Percentiles rank a stretch among this genome's conserved stretches.
These are phyloP conservation scores for Temnothorax rugatulus DNA, from an alignment of 2,888 invertebrate genomes.

Conservation along the genomic window DNA sequence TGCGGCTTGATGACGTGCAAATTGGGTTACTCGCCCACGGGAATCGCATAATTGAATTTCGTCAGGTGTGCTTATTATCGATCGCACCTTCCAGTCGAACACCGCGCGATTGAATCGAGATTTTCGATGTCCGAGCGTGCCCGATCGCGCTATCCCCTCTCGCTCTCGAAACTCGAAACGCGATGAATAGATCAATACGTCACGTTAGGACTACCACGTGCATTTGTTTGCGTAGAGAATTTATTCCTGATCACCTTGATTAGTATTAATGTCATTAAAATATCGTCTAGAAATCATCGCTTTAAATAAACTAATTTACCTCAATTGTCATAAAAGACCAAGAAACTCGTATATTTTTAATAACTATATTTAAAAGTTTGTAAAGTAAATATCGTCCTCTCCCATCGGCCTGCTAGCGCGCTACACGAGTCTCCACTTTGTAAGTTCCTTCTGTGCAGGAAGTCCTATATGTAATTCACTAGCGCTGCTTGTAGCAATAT, in stretches of 20 bases:
- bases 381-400: background rate
- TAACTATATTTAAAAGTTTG: slow-evolving; percentile 16
- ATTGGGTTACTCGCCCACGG: slow-evolving; percentile 73
- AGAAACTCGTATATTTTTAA: background rate
- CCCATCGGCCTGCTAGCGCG: slow-evolving; percentile 22
- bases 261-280: background rate
- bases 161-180: background rate
- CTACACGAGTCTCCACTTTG: slow-evolving; percentile 58
- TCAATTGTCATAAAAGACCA: background rate
- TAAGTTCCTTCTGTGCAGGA: slow-evolving; percentile 57
- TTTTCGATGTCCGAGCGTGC: background rate
- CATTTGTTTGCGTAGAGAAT: background rate
- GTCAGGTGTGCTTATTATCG: slow-evolving; percentile 73
- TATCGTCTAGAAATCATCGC: background rate
- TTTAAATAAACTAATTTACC: background rate
- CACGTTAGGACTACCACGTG: background rate
- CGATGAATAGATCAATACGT: background rate
- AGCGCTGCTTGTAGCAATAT: slow-evolving; percentile 10
- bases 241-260: background rate
- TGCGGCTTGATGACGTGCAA: slow-evolving; percentile 75
- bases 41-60: slow-evolving; percentile 75
- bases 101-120: background rate
- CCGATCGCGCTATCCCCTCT: slow-evolving; percentile 8
- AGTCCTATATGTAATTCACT: slow-evolving; percentile 64
- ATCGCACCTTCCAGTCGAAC: slow-evolving; percentile 25